Percentiles rank a stretch among this genome's conserved stretches.
Evolutionary conservation across 2,797 vertebrate genomes (phyloP).

Genomic region (Falco biarmicus): DNA sequence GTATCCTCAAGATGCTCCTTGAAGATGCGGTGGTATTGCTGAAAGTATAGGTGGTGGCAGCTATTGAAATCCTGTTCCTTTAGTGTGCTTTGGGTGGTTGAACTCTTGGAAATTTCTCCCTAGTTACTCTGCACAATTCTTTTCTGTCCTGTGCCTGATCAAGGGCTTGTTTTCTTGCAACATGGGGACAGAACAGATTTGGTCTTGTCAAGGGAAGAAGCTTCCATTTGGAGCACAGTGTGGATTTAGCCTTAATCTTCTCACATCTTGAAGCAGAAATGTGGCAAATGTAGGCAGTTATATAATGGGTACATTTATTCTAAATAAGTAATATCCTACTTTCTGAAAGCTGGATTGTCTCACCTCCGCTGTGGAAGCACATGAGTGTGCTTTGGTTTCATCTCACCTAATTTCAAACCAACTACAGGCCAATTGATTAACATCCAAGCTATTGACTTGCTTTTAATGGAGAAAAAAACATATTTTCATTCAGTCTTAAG

Average conservation of each 20-base stretch:
- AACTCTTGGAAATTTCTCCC: neutral
- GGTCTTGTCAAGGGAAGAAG: neutral
- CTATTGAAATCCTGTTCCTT: neutral
- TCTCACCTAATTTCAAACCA: neutral
- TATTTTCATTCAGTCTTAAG: neutral
- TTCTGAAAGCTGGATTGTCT: neutral
- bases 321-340: neutral
- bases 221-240: neutral
- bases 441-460: neutral
- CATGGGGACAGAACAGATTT: neutral
- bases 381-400: neutral
- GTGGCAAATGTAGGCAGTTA: neutral
- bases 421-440: neutral
- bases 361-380: fast-evolving
- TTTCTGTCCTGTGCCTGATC: neutral
- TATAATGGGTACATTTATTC: fast-evolving
- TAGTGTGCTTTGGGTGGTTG: neutral
- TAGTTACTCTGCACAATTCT: neutral
- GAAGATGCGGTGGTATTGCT: neutral
- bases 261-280: neutral
- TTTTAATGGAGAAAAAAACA: neutral
- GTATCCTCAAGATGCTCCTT: neutral
- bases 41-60: neutral
- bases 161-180: neutral
- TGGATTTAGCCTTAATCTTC: neutral